A percentile compares a stretch with the other conserved stretches of the same genome.
Evolutionary conservation across 1,140 invertebrate genomes (phyloP).

Genomic region (Monochamus saltuarius): DNA sequence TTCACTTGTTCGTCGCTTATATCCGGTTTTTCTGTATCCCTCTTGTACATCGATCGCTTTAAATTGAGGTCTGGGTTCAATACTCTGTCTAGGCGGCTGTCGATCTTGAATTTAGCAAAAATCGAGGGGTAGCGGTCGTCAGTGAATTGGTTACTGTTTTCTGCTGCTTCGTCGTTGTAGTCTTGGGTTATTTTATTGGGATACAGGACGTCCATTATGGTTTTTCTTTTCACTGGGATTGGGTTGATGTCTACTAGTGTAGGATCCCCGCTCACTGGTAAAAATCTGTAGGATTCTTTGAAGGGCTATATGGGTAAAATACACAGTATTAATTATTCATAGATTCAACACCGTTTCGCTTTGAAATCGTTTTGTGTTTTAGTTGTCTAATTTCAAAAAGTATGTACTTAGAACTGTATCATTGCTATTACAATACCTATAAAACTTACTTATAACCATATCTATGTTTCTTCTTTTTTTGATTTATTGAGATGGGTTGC

Average conservation of each 20-base stretch:
- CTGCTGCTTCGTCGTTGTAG: constrained; percentile 2
- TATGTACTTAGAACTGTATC: too few species aligned
- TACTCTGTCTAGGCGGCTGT: constrained; percentile 27
- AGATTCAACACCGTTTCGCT: neutral
- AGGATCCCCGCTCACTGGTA: constrained; percentile 30
- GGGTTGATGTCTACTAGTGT: constrained; percentile 27
- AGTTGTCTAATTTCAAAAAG: too few species aligned
- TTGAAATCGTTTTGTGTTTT: too few species aligned
- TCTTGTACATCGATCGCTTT: constrained; percentile 12
- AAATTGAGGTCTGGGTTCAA: neutral
- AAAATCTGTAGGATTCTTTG: constrained; percentile 33
- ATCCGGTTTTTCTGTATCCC: constrained; percentile 2
- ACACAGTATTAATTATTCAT: constrained; percentile 1
- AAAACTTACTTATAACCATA: too few species aligned
- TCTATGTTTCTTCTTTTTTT: too few species aligned
- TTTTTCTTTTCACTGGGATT: constrained; percentile 3
- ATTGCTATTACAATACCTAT: too few species aligned
- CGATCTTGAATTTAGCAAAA: constrained; percentile 38
- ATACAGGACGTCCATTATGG: neutral
- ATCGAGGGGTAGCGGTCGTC: constrained; percentile 35
- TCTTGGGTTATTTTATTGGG: constrained; percentile 15
- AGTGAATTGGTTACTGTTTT: constrained; percentile 9
- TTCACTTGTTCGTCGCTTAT: constrained; percentile 16
- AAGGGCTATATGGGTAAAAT: constrained; percentile 29
- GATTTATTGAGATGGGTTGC: too few species aligned